Base-by-base conservation (phyloP, 2,113 vertebrate species). In the Microcebus griseorufus region DNA sequence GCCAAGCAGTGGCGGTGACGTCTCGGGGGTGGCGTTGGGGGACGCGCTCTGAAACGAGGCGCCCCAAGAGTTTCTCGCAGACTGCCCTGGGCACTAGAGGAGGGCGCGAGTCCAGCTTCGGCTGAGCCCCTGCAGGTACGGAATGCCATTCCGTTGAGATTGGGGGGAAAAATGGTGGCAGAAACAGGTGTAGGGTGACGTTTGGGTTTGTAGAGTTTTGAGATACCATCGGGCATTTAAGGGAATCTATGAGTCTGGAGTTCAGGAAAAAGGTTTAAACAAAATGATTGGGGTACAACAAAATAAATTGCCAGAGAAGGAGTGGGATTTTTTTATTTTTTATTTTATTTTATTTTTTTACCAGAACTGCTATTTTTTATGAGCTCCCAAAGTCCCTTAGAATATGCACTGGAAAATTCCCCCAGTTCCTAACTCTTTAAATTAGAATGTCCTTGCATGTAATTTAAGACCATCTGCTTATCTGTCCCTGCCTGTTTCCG, bases 21-120 rank as follows among this genome's bases (percentile, higher is more conserved):
- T 70, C 27, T 4, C 5, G 23, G 4, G 72, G 17, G 11, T 3
- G 2, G 23, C 1, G 7, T 0, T 10, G 29, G 29, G 22, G 29
- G 23, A 29, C 37, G 2, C 22, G 20, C 22, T 92, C 25, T 75
- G 16, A 8, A 8, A 2, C 9, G 3, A 39, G 29, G 34, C 16
- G 11, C 6, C 5, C 27, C 58, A 23, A 64, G 58, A 11, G 64
- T 18, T 64, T 53, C 79, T 22, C 10, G 22, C 8, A 37, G 60
- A 39, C 4, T 11, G 25, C 3, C 5, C 10, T 60, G 18, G 25
- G 62, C 23, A 7, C 14, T 39, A 6, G 32, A 42, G 39, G 64
- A 27, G n/a, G 45, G 2, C 0, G 14, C 2, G 60, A 45, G 55
- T 20, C 78, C 12, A 37, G 22, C 9, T n/a, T 6, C 14, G 3